Conservation (phyloP, 2,888 invertebrate species). For the Conchocele bisecta region DNA sequence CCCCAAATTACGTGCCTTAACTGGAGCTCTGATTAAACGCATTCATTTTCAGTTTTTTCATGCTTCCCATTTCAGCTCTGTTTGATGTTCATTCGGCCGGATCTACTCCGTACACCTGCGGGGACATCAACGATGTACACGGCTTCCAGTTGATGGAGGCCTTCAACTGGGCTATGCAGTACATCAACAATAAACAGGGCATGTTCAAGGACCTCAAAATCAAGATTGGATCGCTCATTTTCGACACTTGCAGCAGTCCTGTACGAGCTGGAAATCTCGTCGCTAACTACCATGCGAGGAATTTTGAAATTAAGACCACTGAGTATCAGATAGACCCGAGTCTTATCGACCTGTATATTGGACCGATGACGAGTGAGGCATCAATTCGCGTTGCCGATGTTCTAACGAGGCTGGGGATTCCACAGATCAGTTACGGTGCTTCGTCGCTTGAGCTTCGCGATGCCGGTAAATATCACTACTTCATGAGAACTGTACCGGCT, state of each 20-base stretch:
- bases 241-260: constrained; percentile 78
- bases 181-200: constrained; percentile 74
- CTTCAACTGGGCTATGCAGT: constrained; percentile 78
- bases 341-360: constrained; percentile 72
- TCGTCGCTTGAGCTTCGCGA: constrained; percentile 71
- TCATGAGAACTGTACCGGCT: constrained; percentile 77
- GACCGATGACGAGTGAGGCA: constrained; percentile 73
- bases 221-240: constrained; percentile 71
- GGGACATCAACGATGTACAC: constrained; percentile 73
- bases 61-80: constrained; percentile 77
- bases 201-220: constrained; percentile 71
- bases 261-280: constrained; percentile 77
- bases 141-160: constrained; percentile 79
- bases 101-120: constrained; percentile 76
- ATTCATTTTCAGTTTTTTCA: too few species aligned
- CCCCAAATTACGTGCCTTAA: too few species aligned
- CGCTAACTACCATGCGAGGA: constrained; percentile 77
- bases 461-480: constrained; percentile 69
- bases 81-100: constrained; percentile 79
- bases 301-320: constrained; percentile 56
- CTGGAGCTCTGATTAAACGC: too few species aligned
- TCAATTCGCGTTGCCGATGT: constrained; percentile 76
- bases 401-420: constrained; percentile 71
- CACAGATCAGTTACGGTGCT: constrained; percentile 79
- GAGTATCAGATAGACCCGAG: constrained; percentile 60